Evolutionary conservation across 2,797 vertebrate species (phyloP).

Genomic region (Eulemur coronatus): DNA sequence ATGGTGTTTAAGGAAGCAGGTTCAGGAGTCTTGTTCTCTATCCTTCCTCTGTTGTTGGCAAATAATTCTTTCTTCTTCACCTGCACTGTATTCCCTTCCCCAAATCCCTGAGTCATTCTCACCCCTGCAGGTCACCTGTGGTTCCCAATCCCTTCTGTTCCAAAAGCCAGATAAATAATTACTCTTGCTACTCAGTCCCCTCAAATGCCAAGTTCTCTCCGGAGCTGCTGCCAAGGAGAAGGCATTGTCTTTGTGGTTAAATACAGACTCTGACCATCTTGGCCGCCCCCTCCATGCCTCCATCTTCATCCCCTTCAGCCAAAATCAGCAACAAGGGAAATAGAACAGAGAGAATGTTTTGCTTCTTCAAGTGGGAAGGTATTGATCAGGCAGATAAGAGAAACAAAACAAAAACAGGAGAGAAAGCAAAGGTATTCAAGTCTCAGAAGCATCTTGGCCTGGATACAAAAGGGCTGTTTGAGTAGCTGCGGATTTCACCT

Average conservation of each 20-base stretch:
- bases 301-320: background rate
- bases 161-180: slow-evolving; percentile 48
- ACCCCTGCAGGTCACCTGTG: background rate
- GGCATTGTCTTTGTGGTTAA: slow-evolving; percentile 58
- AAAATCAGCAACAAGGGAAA: slow-evolving; percentile 30
- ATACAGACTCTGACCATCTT: slow-evolving; percentile 42
- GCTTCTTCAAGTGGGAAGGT: slow-evolving; percentile 53
- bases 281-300: fast-evolving
- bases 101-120: slow-evolving; percentile 21
- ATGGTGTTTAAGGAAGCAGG: background rate
- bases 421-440: slow-evolving; percentile 42
- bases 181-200: background rate
- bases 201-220: slow-evolving; percentile 72
- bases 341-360: slow-evolving; percentile 58
- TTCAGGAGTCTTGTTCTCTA: background rate
- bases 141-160: slow-evolving; percentile 12
- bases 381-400: slow-evolving; percentile 68
- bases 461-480: slow-evolving; percentile 36
- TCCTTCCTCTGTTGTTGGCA: background rate
- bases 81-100: background rate
- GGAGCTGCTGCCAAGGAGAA: slow-evolving; percentile 35
- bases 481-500: background rate
- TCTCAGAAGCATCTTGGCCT: background rate
- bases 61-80: background rate
- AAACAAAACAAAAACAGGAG: slow-evolving; percentile 25